phyloP scores from a whole-genome alignment of 2,888 invertebrate genomes.

The Homarus gammarus region DNA sequence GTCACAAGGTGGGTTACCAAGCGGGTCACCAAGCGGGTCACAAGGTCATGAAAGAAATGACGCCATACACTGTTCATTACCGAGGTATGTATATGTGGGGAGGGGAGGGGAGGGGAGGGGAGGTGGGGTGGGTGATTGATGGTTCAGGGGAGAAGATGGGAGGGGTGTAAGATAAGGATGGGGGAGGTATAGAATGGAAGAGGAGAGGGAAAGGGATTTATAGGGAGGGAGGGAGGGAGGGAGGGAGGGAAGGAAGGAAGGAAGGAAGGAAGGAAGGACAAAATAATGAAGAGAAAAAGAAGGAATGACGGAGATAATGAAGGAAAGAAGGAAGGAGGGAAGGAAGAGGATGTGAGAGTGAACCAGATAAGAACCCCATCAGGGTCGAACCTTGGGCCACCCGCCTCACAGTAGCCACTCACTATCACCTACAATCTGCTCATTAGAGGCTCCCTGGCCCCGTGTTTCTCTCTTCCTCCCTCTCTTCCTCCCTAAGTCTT shows the following conservation, averaged over 20 bases:
- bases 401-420: slow-evolving; percentile 21
- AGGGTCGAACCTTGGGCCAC: no score
- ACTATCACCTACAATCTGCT: slow-evolving; percentile 25
- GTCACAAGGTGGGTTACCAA: no score
- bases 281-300: background rate
- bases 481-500: no score
- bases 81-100: background rate
- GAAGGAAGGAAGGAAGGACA: background rate
- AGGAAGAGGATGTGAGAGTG: no score
- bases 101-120: no score
- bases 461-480: no score
- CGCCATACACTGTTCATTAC: slow-evolving; percentile 3
- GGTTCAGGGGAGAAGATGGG: background rate
- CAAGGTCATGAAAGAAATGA: background rate
- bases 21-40: background rate
- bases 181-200: background rate
- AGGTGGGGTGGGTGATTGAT: no score
- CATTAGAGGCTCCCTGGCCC: slow-evolving; percentile 18
- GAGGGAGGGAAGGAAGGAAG: background rate
- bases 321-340: background rate
- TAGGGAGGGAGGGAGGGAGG: background rate
- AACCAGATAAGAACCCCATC: no score
- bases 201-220: background rate
- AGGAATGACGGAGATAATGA: background rate
- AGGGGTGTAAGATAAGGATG: background rate